Evolutionary conservation across 2,888 invertebrate species (phyloP), one percentile per base, ranked within the genome.

Genomic region (Nomada lathburiana): DNA sequence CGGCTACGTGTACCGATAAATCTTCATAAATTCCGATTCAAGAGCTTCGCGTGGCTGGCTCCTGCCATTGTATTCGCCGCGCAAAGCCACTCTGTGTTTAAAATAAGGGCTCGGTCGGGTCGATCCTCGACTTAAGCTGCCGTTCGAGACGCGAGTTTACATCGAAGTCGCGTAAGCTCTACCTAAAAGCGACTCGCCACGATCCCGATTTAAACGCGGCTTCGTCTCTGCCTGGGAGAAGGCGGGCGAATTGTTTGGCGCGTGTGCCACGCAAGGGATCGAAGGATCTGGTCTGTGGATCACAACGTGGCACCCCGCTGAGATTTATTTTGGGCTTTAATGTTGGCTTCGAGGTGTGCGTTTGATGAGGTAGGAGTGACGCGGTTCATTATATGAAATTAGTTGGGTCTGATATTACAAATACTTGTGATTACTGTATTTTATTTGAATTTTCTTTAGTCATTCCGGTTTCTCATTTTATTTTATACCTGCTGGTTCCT

Each of bases 11-110:
- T 82, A 79, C 78, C 82, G 75, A 80, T 83, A 87, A 85, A 85
- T 81, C 76, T 85, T 79, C 76, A 74, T 76, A 78, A 85, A 85
- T 78, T 85, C 87, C 83, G 68, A 85, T 85, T 79, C 84, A 78
- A 82, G 80, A 68, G 74, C 63, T 68, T 53, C 60, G 62, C 44
- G 67, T 71, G 63, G 63, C 76, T 26, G 71, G 65, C 80, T 60
- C 79, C 42, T 59, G 70, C 73, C 62, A 83, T 83, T 83, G 83
- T 83, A 63, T 63, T 78, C 83, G 69, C 20, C 53, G 73, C 53
- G 74, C 68, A 79, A 83, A 83, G 82, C 83, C 83, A 83, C 82
- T 82, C 78, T 63, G 68, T 79, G 82, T 82, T 83, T 83, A 83
- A 82, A 83, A 82, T 82, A 82, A 83, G 83, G 79, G 82, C 74